Evolutionary conservation across 2,797 vertebrate genomes (phyloP).

Genomic region (Xiphorhynchus erythropygius): DNA sequence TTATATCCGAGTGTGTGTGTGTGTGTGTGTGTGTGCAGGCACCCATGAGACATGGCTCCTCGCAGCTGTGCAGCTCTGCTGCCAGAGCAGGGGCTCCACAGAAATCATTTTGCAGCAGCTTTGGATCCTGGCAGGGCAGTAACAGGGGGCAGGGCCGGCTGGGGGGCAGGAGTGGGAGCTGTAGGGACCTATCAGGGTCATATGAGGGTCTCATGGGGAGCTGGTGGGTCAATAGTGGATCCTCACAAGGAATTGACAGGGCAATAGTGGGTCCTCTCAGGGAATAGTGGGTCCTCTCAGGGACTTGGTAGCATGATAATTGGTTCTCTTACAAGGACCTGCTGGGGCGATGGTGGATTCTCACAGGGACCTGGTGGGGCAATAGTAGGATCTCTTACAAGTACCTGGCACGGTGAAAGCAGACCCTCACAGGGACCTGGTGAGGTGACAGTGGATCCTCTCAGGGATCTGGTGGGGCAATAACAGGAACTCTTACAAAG

Average conservation of each 20-base stretch:
- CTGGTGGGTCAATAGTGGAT: accelerated
- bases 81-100: not conserved
- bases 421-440: not conserved
- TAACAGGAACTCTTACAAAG: too few relatives aligned
- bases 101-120: not conserved
- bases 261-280: not conserved
- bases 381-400: not conserved
- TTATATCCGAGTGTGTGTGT: too few relatives aligned
- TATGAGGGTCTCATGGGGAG: not conserved
- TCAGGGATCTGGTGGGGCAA: too few relatives aligned
- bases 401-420: not conserved
- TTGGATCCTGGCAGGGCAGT: not conserved
- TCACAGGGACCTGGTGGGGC: not conserved
- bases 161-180: too few relatives aligned
- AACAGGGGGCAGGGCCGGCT: not conserved
- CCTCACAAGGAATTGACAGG: accelerated
- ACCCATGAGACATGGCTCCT: not conserved
- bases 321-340: not conserved
- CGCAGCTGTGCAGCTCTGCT: not conserved
- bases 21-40: not conserved
- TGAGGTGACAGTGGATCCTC: too few relatives aligned
- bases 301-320: not conserved
- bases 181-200: accelerated
- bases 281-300: not conserved
- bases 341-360: not conserved